Evolutionary conservation across 2,888 invertebrate species (phyloP).

Genomic region (Lycaena phlaeas): DNA sequence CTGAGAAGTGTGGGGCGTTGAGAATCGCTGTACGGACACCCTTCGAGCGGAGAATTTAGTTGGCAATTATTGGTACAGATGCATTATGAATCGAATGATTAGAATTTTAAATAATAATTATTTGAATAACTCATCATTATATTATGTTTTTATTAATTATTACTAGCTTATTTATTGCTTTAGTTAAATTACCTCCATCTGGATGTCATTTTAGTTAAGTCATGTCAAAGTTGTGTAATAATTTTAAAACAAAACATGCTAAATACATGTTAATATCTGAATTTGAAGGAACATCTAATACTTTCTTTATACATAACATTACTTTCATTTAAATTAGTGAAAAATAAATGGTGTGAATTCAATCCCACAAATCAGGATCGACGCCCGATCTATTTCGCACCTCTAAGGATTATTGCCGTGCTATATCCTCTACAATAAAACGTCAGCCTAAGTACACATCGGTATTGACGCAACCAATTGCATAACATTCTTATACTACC

Average conservation of each 20-base stretch:
- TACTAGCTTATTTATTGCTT: no score
- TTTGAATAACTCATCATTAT: not conserved
- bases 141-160: no score
- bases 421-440: no score
- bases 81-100: not conserved
- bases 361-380: not conserved
- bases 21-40: not conserved
- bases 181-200: no score
- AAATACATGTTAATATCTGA: no score
- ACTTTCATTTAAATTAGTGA: no score
- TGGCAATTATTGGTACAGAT: conserved; percentile 1
- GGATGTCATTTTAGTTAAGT: no score
- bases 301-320: no score
- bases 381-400: not conserved
- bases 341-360: no score
- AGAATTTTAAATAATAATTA: not conserved
- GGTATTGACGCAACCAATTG: not conserved
- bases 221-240: no score
- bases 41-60: not conserved
- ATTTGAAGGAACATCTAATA: no score
- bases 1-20: conserved; percentile 4
- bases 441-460: not conserved
- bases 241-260: no score
- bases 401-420: not conserved
- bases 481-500: conserved; percentile 4